These are phyloP conservation scores for Phaonia tiefii DNA, from an alignment of 2,888 invertebrate species.

Conservation along the genomic window DNA sequence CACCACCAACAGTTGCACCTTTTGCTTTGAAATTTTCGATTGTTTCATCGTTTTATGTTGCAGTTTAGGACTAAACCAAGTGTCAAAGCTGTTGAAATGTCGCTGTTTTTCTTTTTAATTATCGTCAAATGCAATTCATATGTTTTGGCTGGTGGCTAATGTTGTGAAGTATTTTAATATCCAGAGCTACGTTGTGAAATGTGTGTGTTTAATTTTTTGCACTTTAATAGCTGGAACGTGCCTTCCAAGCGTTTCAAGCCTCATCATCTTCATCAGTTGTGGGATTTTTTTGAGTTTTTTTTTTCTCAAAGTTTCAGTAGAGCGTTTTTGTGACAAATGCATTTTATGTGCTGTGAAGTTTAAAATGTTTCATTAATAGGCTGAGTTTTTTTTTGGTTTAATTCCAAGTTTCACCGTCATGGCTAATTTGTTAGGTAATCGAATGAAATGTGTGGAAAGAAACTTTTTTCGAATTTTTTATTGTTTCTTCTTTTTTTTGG, in stretches of 20 bases:
- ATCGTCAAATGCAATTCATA: constrained; percentile 13
- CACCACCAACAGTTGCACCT: too few relatives aligned
- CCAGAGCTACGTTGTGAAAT: too few relatives aligned
- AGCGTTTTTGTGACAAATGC: not conserved
- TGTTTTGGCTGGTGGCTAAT: not conserved
- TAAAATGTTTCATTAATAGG: not conserved
- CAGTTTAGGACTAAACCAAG: too few relatives aligned
- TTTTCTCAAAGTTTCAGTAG: too few relatives aligned
- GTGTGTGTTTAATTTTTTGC: not conserved
- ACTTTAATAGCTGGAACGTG: constrained; percentile 20
- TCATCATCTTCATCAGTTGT: not conserved
- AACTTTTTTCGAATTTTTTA: too few relatives aligned
- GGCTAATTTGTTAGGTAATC: not conserved
- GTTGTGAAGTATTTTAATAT: constrained; percentile 24
- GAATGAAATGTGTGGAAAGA: not conserved
- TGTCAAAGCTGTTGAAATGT: not conserved
- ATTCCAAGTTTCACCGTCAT: too few relatives aligned
- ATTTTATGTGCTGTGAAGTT: not conserved
- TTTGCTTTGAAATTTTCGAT: too few relatives aligned
- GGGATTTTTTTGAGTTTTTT: too few relatives aligned
- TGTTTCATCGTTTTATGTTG: too few relatives aligned
- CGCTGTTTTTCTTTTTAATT: not conserved
- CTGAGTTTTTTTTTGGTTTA: too few relatives aligned
- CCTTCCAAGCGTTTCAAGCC: not conserved
- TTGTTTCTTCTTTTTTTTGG: too few relatives aligned